A percentile compares a stretch with the other conserved stretches of the same genome.
phyloP scores from a whole-genome alignment of 2,888 invertebrate species.

The Silvanus unidentatus region DNA sequence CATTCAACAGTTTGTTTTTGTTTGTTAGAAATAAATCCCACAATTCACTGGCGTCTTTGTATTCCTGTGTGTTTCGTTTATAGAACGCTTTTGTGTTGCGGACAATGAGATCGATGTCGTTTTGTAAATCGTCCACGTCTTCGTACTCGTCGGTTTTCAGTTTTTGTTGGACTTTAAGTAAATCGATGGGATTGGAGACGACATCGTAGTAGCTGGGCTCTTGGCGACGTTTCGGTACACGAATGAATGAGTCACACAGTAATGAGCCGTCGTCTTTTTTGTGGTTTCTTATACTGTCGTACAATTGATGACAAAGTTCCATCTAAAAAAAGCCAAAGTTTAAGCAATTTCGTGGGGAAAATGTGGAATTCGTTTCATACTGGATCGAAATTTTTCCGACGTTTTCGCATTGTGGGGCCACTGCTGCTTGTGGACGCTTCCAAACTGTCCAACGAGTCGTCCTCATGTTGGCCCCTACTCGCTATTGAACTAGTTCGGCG shows the following conservation, averaged over 20 bases:
- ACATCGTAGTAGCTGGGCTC: conserved; percentile 89
- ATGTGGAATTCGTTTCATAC: conserved; percentile 40
- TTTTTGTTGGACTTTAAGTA: conserved; percentile 92
- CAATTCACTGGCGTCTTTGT: conserved; percentile 82
- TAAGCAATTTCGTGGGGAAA: background rate
- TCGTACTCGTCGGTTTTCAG: conserved; percentile 95
- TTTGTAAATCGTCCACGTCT: conserved; percentile 84
- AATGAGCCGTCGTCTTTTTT: conserved; percentile 89
- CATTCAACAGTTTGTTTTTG: conserved; percentile 47
- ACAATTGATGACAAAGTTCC: conserved; percentile 85
- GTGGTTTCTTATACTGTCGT: conserved; percentile 83
- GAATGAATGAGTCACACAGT: conserved; percentile 89
- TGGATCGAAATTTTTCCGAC: conserved; percentile 70
- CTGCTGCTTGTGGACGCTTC: conserved; percentile 50
- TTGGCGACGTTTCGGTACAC: conserved; percentile 89
- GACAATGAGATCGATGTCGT: conserved; percentile 85
- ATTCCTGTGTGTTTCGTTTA: conserved; percentile 77
- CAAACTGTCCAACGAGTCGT: conserved; percentile 65
- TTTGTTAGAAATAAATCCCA: conserved; percentile 74
- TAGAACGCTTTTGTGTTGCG: conserved; percentile 95
- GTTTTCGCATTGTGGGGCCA: conserved; percentile 51
- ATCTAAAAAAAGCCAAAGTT: conserved; percentile 50
- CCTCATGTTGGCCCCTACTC: conserved; percentile 65
- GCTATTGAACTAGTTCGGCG: conserved; percentile 79
- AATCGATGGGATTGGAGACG: conserved; percentile 90